Conservation (phyloP, 2,888 invertebrate genomes). For the Chrysina gloriosa region DNA sequence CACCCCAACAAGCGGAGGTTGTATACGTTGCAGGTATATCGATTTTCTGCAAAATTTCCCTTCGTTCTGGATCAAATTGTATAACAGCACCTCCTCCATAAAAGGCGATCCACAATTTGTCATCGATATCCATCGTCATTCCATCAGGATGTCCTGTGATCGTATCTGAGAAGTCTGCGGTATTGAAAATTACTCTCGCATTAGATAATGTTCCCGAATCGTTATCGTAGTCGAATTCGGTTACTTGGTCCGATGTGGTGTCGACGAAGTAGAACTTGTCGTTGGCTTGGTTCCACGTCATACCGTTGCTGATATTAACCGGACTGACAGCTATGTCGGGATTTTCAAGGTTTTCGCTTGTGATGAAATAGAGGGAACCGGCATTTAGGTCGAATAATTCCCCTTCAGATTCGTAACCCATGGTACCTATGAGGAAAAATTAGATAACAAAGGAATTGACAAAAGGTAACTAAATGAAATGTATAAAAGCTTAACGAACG, state of each 20-base stretch:
- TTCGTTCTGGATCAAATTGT: slow-evolving; percentile 65
- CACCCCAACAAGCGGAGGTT: slow-evolving; percentile 76
- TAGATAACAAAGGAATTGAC: too few relatives aligned
- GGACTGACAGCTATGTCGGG: slow-evolving; percentile 58
- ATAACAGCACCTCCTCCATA: slow-evolving; percentile 74
- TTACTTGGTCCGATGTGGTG: slow-evolving; percentile 74
- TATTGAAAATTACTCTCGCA: slow-evolving; percentile 53
- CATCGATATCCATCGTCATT: slow-evolving; percentile 84
- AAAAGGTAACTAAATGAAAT: too few relatives aligned
- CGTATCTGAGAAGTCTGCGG: slow-evolving; percentile 41
- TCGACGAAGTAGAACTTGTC: slow-evolving; percentile 84
- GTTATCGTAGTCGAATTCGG: slow-evolving; percentile 77
- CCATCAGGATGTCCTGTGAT: slow-evolving; percentile 60
- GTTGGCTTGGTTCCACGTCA: slow-evolving; percentile 79
- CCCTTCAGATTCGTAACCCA: slow-evolving; percentile 69
- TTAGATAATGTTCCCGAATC: slow-evolving; percentile 66
- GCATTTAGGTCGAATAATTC: slow-evolving; percentile 65
- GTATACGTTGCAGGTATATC: slow-evolving; percentile 69
- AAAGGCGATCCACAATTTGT: slow-evolving; percentile 82
- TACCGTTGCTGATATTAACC: slow-evolving; percentile 81
- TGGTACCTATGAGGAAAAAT: slow-evolving; percentile 68
- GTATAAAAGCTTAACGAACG: too few relatives aligned
- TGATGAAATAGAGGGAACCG: slow-evolving; percentile 72
- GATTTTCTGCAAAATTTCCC: slow-evolving; percentile 65
- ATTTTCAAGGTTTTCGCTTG: slow-evolving; percentile 57